phyloP scores from a whole-genome alignment of 1,140 invertebrate species.

The Notospermus geniculatus region DNA sequence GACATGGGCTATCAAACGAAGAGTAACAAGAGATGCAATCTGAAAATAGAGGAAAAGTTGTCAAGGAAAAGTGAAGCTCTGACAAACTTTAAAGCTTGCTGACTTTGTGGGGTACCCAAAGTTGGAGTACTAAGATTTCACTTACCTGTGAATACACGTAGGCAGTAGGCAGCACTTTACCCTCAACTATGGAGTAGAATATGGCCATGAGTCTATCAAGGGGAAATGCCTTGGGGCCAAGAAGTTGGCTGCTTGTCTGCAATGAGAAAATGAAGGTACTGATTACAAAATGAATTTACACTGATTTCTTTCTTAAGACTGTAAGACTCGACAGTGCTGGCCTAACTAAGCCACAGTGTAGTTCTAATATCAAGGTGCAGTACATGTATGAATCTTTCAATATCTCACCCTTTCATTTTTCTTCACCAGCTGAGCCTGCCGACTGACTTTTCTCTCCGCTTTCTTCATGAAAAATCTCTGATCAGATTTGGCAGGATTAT shows the following conservation, averaged over 20 bases:
- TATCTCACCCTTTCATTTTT: conserved; percentile 49
- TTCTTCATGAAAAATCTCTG: conserved; percentile 61
- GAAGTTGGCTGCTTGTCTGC: conserved; percentile 55
- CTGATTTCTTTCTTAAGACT: no score
- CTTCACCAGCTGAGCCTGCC: conserved; percentile 61
- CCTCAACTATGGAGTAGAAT: conserved; percentile 85
- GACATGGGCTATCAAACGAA: conserved; percentile 52
- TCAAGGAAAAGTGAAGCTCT: not conserved
- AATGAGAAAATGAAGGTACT: conserved; percentile 21
- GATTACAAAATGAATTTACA: no score
- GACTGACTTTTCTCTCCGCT: conserved; percentile 64
- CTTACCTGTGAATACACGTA: conserved; percentile 63
- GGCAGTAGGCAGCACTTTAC: conserved; percentile 78
- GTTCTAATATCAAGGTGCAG: not conserved
- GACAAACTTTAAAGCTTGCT: not conserved
- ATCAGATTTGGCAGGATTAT: conserved; percentile 83
- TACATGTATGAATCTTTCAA: conserved; percentile 8
- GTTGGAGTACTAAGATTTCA: conserved; percentile 22
- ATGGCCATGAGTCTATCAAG: conserved; percentile 84
- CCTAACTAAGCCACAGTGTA: not conserved
- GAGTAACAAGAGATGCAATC: conserved; percentile 55
- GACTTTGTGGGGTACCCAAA: no score
- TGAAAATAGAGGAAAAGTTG: conserved; percentile 27
- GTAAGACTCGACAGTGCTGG: no score
- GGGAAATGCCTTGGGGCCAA: conserved; percentile 78